phyloP scores from a whole-genome alignment of 1,140 invertebrate genomes.

The Aphis craccivora region DNA sequence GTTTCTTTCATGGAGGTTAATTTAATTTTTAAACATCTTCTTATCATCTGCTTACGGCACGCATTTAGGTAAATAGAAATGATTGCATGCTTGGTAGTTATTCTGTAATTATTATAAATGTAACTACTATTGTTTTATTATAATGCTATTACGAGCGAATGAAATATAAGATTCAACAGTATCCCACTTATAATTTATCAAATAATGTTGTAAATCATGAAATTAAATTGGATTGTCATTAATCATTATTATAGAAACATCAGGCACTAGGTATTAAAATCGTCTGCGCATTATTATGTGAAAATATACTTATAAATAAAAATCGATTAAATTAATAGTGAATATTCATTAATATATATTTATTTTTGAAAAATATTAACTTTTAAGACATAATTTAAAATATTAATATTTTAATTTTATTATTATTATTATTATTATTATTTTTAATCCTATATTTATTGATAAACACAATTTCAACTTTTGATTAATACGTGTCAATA shows the following conservation, averaged over 20 bases:
- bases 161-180: background rate
- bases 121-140: too few species aligned
- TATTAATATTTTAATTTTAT: background rate
- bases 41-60: background rate
- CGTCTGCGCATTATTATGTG: background rate
- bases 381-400: background rate
- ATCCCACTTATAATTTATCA: background rate
- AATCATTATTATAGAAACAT: too few species aligned
- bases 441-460: background rate
- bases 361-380: background rate
- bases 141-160: background rate
- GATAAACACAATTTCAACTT: background rate
- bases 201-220: background rate
- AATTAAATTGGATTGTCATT: background rate
- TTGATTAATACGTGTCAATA: background rate
- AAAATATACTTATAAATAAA: background rate
- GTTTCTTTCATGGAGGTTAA: background rate
- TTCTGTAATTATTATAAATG: background rate
- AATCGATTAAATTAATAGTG: background rate
- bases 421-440: background rate
- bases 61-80: background rate
- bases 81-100: background rate
- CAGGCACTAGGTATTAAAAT: too few species aligned
- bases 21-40: background rate
- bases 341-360: too few species aligned